Evolutionary conservation across 2,888 invertebrate species (phyloP), one percentile per base, ranked within the genome.

Genomic region (Nomada lathburiana): DNA sequence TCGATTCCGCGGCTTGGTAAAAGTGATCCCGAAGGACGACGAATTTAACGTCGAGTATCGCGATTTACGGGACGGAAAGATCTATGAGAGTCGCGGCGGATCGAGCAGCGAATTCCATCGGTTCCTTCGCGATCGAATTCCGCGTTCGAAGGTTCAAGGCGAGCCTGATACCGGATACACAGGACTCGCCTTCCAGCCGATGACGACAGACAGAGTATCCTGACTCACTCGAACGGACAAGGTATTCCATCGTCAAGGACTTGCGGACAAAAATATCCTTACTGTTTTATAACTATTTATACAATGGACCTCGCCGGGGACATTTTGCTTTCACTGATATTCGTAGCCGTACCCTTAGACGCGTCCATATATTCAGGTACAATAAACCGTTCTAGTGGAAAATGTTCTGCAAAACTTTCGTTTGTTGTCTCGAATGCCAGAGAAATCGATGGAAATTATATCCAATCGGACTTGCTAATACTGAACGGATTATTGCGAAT

Each of bases 131-230:
- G 76, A 84, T 85, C 86, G 83, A 83, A 86, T 86, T 85, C 88
- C 86, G 68, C 76, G 77, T 76, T 59, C 20, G 63, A 78, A 84
- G 83, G 84, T 88, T 88, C 90, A 90, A 90, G 90, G 90, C 85
- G 75, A 88, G 65, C 77, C 59, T 71, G 81, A 70, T 73, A 78
- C 71, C 52, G 74, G 77, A 74, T 73, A 47, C 16, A 83, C 82
- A 83, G 82, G 83, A 83, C 82, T 82, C 62, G 73, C 83, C 50
- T 76, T 72, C 57, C 36, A 75, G 29, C 4, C 59, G 70, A 68
- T 76, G 70, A 72, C 75, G 80, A 69, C 74, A 47, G 80, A 69
- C 74, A 47, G 53, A 67, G 55, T 84, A 59, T 83, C 77, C 70
- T 84, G 86, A 88, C 83, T 87, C 87, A 83, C 72, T 50, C 59